These are phyloP conservation scores for Rhea americana DNA, from an alignment of 2,113 vertebrate genomes.

Conservation along the genomic window DNA sequence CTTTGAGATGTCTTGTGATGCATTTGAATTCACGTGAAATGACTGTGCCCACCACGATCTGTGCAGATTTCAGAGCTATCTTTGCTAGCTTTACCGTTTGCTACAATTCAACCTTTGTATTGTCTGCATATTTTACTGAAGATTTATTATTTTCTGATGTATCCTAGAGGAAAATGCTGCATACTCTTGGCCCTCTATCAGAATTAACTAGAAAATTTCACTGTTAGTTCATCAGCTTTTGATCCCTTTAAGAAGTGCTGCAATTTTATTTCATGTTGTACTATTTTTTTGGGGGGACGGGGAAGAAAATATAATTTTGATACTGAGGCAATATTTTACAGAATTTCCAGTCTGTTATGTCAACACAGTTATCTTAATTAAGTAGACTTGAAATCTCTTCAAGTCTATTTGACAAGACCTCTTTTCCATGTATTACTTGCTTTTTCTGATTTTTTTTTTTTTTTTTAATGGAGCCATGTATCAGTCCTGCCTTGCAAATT, in stretches of 20 bases:
- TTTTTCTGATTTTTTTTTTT: slow-evolving; percentile 18
- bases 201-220: neutral
- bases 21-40: neutral
- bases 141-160: slow-evolving; percentile 16
- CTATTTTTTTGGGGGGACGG: neutral
- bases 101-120: slow-evolving; percentile 2
- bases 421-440: slow-evolving; percentile 45
- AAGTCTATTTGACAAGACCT: slow-evolving; percentile 39
- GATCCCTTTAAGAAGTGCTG: neutral
- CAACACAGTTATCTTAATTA: slow-evolving; percentile 58
- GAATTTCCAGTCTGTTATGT: slow-evolving; percentile 41
- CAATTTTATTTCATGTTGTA: neutral
- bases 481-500: slow-evolving; percentile 7
- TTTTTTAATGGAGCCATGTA: slow-evolving; percentile 19
- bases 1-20: neutral
- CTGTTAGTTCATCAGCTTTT: neutral
- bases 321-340: slow-evolving; percentile 17
- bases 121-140: slow-evolving; percentile 32
- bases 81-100: slow-evolving; percentile 16
- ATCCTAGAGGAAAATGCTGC: neutral
- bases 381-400: slow-evolving; percentile 47
- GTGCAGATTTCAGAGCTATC: neutral
- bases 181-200: accelerated
- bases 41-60: neutral
- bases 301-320: slow-evolving; percentile 14